These are phyloP conservation scores for Eufriesea mexicana DNA, from an alignment of 1,140 invertebrate species.

Conservation along the genomic window DNA sequence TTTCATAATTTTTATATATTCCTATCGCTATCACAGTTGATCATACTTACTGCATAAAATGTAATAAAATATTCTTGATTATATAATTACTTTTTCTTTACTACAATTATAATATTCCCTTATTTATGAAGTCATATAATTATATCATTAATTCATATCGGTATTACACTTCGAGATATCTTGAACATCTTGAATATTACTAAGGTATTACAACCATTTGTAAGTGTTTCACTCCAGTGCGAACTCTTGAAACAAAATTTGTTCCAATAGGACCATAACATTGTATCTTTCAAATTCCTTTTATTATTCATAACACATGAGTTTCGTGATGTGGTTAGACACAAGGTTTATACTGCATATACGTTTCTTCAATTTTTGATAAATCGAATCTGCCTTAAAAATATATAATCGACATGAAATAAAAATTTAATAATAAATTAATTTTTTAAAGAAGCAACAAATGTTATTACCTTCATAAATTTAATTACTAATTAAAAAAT, in stretches of 20 bases:
- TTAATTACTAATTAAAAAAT: too few relatives aligned
- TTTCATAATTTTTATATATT: too few relatives aligned
- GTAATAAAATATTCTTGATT: too few relatives aligned
- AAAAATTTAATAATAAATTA: neutral
- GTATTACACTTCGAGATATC: too few relatives aligned
- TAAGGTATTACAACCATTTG: neutral
- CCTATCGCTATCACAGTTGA: too few relatives aligned
- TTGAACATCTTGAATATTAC: neutral
- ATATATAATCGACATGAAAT: neutral
- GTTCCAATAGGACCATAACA: neutral
- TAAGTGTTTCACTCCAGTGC: neutral
- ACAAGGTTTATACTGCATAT: neutral
- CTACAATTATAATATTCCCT: too few relatives aligned
- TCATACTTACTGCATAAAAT: too few relatives aligned
- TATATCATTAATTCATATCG: too few relatives aligned
- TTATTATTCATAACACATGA: neutral
- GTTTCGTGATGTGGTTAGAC: neutral
- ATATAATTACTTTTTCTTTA: too few relatives aligned
- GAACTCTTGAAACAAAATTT: neutral
- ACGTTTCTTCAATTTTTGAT: neutral
- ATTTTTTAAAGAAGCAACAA: too few relatives aligned
- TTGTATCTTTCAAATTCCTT: neutral
- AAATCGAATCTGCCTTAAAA: neutral
- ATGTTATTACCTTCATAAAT: too few relatives aligned
- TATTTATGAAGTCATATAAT: too few relatives aligned